phyloP scores from a whole-genome alignment of 2,888 invertebrate genomes.

The Smittia aterrima region DNA sequence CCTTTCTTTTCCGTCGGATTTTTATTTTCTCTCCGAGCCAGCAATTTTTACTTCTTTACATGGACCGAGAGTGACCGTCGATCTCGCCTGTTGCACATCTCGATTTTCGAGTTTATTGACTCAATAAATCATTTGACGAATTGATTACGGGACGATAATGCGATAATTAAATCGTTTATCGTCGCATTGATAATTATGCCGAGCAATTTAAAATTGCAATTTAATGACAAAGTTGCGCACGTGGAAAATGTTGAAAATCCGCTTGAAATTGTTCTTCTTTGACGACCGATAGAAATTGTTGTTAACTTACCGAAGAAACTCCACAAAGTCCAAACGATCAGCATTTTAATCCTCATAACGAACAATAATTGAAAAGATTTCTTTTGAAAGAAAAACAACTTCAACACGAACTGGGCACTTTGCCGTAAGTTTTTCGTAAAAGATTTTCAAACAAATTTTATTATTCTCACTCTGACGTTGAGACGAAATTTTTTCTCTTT shows the following conservation, averaged over 20 bases:
- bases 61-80: background rate
- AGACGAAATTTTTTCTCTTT: background rate
- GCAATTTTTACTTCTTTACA: background rate
- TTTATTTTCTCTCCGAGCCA: background rate
- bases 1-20: background rate
- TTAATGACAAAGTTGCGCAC: background rate
- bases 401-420: background rate
- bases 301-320: background rate
- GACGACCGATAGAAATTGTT: background rate
- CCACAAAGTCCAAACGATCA: background rate
- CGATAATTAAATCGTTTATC: constrained; percentile 39
- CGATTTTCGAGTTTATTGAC: constrained; percentile 8
- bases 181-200: constrained; percentile 29
- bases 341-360: background rate
- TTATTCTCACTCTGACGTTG: background rate
- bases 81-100: constrained; percentile 12
- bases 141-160: constrained; percentile 33
- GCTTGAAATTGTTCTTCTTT: too few species aligned
- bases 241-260: background rate
- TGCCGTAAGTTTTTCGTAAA: background rate
- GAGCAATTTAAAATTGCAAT: background rate
- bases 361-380: background rate
- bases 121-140: constrained; percentile 40
- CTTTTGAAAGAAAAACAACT: background rate
- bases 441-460: background rate